phyloP scores from a whole-genome alignment of 2,113 vertebrate species.

The Crotophaga sulcirostris region DNA sequence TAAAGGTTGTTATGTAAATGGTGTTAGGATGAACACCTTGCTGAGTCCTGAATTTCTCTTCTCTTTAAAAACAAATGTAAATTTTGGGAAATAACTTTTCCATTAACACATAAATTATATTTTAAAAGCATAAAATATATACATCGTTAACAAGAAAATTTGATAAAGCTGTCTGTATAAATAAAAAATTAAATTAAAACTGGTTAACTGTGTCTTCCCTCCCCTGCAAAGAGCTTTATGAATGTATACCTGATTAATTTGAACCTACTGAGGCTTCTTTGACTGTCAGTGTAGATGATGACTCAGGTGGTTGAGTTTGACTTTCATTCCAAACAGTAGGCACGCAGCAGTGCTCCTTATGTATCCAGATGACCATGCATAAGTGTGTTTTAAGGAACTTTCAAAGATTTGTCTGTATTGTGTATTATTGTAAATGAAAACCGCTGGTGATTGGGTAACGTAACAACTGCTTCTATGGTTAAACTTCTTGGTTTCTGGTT shows the following conservation, averaged over 20 bases:
- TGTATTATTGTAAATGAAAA: background rate
- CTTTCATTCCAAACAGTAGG: background rate
- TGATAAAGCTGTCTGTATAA: background rate
- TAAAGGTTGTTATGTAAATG: background rate
- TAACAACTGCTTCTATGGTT: background rate
- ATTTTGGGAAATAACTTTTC: background rate
- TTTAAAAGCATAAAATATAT: background rate
- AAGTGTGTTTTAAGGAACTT: background rate
- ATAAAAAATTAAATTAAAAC: background rate
- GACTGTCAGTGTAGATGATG: background rate
- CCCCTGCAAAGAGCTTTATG: background rate
- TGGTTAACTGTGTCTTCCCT: background rate
- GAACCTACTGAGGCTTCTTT: background rate
- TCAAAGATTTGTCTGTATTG: background rate
- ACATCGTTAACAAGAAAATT: background rate
- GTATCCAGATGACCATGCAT: background rate
- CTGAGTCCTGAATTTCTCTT: background rate
- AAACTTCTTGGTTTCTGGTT: background rate
- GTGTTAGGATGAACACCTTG: background rate
- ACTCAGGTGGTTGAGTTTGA: background rate
- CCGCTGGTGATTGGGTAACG: background rate
- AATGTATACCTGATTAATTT: no score
- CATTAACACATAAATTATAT: rapidly evolving
- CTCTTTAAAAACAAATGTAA: background rate
- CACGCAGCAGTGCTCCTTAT: background rate